Evolutionary conservation across 2,797 vertebrate species (phyloP).

Genomic region (Tapera naevia): DNA sequence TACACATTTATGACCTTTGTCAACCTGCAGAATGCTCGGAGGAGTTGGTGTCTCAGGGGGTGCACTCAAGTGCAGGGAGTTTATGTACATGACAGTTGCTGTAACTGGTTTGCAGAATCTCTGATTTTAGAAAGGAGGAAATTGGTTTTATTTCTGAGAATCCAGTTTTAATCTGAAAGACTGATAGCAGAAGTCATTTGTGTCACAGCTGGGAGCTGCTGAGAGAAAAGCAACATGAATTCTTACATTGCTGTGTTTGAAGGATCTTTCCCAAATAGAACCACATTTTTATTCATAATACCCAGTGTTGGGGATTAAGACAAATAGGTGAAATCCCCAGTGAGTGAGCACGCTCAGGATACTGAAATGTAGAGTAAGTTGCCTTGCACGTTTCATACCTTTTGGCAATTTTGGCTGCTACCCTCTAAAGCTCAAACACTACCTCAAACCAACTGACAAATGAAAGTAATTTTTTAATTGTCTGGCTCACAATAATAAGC

Average conservation of each 20-base stretch:
- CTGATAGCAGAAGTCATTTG: neutral
- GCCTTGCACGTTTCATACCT: neutral
- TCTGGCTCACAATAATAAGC: neutral
- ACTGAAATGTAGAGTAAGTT: neutral
- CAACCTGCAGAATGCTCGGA: neutral
- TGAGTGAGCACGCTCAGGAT: neutral
- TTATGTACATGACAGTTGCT: fast-evolving
- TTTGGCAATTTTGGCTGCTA: neutral
- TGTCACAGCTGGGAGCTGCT: neutral
- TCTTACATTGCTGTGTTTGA: neutral
- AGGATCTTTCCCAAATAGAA: neutral
- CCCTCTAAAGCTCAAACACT: neutral
- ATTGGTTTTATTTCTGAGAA: neutral
- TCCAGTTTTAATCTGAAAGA: neutral
- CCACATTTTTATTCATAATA: neutral
- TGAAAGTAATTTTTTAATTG: neutral
- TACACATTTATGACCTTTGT: neutral
- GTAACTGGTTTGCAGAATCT: neutral
- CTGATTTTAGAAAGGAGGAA: neutral
- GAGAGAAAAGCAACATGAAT: fast-evolving
- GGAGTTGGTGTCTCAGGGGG: neutral
- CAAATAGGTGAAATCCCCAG: neutral
- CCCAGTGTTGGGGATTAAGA: neutral
- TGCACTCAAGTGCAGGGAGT: neutral
- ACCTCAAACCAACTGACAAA: neutral